Base-by-base conservation (phyloP, 2,113 vertebrate species). In the Australoheros scitulus region DNA sequence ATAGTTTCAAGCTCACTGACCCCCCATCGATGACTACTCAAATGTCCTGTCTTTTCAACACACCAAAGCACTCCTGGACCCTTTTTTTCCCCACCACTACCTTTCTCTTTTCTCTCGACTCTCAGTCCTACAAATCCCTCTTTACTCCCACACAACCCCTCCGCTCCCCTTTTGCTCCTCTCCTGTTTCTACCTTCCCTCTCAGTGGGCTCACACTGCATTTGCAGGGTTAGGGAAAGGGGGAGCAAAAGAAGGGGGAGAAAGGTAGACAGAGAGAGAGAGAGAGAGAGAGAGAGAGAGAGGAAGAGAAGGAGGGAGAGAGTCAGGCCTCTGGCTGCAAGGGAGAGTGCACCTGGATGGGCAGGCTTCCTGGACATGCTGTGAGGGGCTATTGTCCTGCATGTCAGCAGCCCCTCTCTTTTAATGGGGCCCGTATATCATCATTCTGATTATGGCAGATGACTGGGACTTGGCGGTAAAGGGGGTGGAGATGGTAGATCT, bases 11-110 rank as follows among this genome's bases (percentile, higher is more conserved):
- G 92, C 85, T 92, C 34, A 83, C 85, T 90, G 93, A 88, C 56
- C 65, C 77, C 18, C 76, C 64, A 83, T 86, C 24, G 61, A 86
- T 82, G 91, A 92, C 95, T 94, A 86, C 96, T 96, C 96, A 86
- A 91, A 95, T 96, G 94, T 96, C 95, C 1, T 81, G 41, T 79
- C 95, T 94, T 96, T 96, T 95, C 96, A 96, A 88, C 96, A 93
- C 81, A 91, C 92, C 95, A 83, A 93, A 91, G 38, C 36, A 90
- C 90, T 76, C 77, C 72, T 82, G 60, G 77, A 26, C 63, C 43
- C 65, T 61, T 47, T 11, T 52, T 11, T 0, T 38, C 59, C 38
- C 77, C 38, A n/a, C 77, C 41, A 2, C 82, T 41, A 60, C 82
- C 59, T 79, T 61, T 74, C 63, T 64, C 77, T 52, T 64, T 68